A percentile compares a stretch with the other conserved stretches of the same genome.
phyloP scores from a whole-genome alignment of 2,888 invertebrate species.

The Julus scanicus region DNA sequence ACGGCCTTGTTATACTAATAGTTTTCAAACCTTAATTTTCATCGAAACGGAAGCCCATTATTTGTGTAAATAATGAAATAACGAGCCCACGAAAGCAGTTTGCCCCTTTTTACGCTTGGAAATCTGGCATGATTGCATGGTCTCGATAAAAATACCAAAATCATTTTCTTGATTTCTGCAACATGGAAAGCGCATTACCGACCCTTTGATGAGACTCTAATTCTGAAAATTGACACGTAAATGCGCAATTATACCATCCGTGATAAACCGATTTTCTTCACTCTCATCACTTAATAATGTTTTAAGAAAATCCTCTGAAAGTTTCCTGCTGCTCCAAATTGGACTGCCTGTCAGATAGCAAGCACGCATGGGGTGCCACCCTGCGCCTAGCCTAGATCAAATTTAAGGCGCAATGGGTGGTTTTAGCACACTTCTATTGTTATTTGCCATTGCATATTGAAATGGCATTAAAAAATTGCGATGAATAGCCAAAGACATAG shows the following conservation, averaged over 20 bases:
- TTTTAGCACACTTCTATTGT: background rate
- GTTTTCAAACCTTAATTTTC: background rate
- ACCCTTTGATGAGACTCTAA: background rate
- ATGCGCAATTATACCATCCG: slow-evolving; percentile 29
- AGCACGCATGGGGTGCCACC: background rate
- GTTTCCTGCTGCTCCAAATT: background rate
- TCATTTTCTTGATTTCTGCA: background rate
- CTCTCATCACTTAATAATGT: background rate
- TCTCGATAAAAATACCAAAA: background rate
- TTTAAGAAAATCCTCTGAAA: background rate
- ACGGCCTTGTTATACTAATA: background rate
- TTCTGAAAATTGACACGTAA: background rate
- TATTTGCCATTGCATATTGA: background rate
- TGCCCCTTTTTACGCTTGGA: background rate
- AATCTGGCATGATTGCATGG: slow-evolving; percentile 14
- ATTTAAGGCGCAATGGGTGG: background rate
- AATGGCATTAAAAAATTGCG: background rate
- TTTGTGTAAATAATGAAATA: background rate
- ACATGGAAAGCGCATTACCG: background rate
- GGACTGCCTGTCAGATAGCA: background rate
- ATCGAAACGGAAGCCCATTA: background rate
- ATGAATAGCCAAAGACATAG: background rate
- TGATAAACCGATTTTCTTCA: background rate
- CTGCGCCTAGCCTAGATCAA: background rate
- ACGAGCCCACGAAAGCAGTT: background rate